These are phyloP conservation scores for Tachuris rubrigastra DNA, from an alignment of 2,113 vertebrate genomes.

Conservation along the genomic window DNA sequence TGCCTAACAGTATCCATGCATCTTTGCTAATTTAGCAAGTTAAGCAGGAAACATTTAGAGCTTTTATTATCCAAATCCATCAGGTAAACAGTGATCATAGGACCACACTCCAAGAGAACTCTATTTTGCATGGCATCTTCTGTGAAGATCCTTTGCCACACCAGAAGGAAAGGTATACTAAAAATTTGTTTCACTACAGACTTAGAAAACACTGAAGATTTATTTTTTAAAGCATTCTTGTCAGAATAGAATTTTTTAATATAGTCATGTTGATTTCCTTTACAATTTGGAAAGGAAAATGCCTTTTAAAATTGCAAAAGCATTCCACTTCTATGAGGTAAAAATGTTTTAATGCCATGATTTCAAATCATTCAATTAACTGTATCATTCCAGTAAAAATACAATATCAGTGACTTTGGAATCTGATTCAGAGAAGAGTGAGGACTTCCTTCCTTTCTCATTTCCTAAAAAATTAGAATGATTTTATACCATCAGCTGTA, in stretches of 20 bases:
- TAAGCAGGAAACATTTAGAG: not conserved
- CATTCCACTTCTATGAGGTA: accelerated
- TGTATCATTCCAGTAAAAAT: not conserved
- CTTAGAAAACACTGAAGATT: not conserved
- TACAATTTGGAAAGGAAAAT: not conserved
- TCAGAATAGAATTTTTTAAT: not conserved
- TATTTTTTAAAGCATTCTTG: not conserved
- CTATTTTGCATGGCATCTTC: not conserved
- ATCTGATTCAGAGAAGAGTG: not conserved
- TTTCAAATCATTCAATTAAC: not conserved
- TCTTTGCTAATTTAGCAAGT: not conserved
- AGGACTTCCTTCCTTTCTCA: not conserved
- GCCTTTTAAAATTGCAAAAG: not conserved
- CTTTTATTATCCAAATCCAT: not conserved
- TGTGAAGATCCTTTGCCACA: not conserved
- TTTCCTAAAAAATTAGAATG: not conserved
- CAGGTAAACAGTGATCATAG: not conserved
- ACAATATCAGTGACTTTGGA: not conserved
- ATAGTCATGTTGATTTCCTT: not conserved
- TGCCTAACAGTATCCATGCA: not conserved
- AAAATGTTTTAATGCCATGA: not conserved
- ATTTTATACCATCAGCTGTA: not conserved
- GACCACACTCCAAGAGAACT: not conserved
- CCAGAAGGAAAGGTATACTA: not conserved
- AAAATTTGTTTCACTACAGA: not conserved